A percentile compares a stretch with the other conserved stretches of the same genome.
Conservation (phyloP, 2,113 vertebrate species). For the Perccottus glenii region DNA sequence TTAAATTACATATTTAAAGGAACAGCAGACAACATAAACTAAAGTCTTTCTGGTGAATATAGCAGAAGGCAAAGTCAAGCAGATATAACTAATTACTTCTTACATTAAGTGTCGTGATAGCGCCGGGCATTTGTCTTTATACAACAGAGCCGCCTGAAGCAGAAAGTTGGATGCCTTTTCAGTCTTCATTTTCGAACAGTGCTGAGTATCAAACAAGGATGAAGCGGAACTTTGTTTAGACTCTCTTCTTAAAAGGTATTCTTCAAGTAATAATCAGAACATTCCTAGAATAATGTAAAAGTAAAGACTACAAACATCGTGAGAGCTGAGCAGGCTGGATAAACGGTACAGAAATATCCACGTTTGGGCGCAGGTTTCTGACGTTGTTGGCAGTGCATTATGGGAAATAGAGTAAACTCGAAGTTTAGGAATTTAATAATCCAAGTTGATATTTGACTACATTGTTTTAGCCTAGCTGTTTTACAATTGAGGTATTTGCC, state of each 20-base stretch:
- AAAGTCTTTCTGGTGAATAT: neutral
- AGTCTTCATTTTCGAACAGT: conserved; percentile 30
- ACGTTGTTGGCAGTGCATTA: conserved; percentile 38
- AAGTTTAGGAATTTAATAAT: too few relatives aligned
- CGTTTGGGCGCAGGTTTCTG: conserved; percentile 38
- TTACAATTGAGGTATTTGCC: too few relatives aligned
- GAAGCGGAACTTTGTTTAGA: neutral
- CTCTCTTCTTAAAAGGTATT: neutral
- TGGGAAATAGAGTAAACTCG: conserved; percentile 61
- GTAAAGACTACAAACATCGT: neutral
- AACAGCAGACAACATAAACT: neutral
- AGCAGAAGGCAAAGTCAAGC: neutral
- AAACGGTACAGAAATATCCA: conserved; percentile 9
- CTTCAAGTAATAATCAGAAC: neutral
- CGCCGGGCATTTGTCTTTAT: conserved; percentile 74
- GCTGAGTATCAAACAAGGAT: neutral
- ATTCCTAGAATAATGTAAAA: neutral
- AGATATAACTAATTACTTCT: conserved; percentile 50
- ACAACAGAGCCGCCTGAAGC: conserved; percentile 65
- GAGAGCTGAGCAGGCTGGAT: too few relatives aligned
- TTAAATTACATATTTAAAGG: conserved; percentile 42
- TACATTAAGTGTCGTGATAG: conserved; percentile 75
- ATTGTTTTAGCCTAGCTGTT: too few relatives aligned
- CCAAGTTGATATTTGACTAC: too few relatives aligned
- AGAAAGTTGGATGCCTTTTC: conserved; percentile 43